Evolutionary conservation across 2,888 invertebrate genomes (phyloP), one percentile per base, ranked within the genome.

Genomic region (Lepidocyrtinus sp.): DNA sequence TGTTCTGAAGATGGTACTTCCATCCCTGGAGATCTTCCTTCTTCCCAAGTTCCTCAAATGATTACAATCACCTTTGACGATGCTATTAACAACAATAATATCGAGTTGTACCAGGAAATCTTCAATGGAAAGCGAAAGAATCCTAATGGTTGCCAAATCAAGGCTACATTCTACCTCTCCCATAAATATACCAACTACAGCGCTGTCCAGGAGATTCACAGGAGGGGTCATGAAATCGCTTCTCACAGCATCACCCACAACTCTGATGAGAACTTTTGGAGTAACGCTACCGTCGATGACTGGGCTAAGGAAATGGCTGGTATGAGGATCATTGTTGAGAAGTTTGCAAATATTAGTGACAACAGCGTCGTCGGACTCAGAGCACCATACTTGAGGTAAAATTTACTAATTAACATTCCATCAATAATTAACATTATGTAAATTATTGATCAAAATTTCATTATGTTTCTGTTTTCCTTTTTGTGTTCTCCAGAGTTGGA

Each of bases 251-350:
- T 97, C 89, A 95, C 96, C 94, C 96, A 97, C 90, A 96, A 96
- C 87, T 94, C 95, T 86, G 95, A 96, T 87, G 96, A 96, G 89
- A 93, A 93, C 67, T 96, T 96, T 91, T 97, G 96, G 96, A 95
- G 95, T 85, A 95, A 96, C 88, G 96, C 96, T 12, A 93, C 95
- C 9, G 95, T 96, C 17, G 96, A 95, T 87, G 96, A 94, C 89
- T 97, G 97, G 97, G 90, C 96, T 61, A 96, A 96, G 84, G 97
- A 97, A 89, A 96, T 97, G 96, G 96, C 96, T 64, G 97, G 97
- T 19, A 94, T 92, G 25, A 92, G 97, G 87, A 90, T 96, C 82
- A 96, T 97, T 87, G 91, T 94, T 85, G 96, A 96, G 89, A 92
- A 95, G 86, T 97, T 96, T 88, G 94, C 96, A 75, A 97, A 97